Conservation (phyloP, 2,113 vertebrate genomes). For the Poeciliopsis turrubarensis region DNA sequence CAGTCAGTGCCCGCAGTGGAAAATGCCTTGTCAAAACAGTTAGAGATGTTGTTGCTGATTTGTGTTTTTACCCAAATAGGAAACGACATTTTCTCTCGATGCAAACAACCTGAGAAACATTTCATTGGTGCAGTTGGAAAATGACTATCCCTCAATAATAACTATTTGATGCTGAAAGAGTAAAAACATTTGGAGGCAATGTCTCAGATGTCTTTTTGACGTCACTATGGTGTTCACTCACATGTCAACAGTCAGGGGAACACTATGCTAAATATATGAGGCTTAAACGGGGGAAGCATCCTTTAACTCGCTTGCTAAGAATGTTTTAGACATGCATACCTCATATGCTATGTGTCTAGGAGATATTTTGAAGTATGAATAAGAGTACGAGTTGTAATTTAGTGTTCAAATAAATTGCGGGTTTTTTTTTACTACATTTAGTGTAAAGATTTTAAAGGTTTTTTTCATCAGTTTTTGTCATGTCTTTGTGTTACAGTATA, state of each 20-base stretch:
- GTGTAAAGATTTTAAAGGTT: no score
- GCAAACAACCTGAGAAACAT: not conserved
- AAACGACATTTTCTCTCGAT: not conserved
- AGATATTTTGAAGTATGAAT: no score
- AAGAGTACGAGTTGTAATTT: no score
- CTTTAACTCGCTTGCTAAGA: no score
- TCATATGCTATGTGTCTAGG: no score
- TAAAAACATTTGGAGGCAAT: not conserved
- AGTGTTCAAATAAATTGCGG: no score
- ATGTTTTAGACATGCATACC: no score
- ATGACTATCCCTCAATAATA: not conserved
- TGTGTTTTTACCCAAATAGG: not conserved
- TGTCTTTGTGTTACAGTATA: no score
- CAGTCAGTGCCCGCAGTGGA: not conserved
- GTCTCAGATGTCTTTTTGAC: not conserved
- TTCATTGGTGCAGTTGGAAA: not conserved
- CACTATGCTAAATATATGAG: no score
- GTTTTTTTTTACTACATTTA: no score
- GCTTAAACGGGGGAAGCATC: no score
- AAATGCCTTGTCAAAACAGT: constrained; percentile 9
- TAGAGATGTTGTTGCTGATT: not conserved
- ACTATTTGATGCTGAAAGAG: not conserved
- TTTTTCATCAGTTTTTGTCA: no score
- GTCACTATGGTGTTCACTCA: not conserved
- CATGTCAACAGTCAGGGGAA: not conserved